These are phyloP conservation scores for Hemithea aestivaria DNA, from an alignment of 2,888 invertebrate genomes.

Conservation along the genomic window DNA sequence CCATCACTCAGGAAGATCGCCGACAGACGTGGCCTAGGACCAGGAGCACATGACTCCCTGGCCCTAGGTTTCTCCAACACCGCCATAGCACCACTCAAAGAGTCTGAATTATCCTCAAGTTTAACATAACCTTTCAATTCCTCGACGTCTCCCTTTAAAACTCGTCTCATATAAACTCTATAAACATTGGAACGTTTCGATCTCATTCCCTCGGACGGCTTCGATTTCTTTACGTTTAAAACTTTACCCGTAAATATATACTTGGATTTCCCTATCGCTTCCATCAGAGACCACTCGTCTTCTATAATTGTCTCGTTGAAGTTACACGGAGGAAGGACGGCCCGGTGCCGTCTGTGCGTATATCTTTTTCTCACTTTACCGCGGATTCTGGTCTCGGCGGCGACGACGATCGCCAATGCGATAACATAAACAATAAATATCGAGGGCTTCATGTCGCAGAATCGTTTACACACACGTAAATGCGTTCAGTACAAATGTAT, in stretches of 20 bases:
- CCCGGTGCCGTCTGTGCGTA: conserved; percentile 64
- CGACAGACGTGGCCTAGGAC: conserved; percentile 66
- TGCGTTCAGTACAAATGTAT: conserved; percentile 59
- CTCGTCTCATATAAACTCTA: conserved; percentile 64
- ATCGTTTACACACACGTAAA: conserved; percentile 59
- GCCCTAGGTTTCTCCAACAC: conserved; percentile 57
- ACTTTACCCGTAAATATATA: conserved; percentile 77
- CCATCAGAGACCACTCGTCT: conserved; percentile 73
- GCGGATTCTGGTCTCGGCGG: conserved; percentile 66
- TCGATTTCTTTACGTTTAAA: conserved; percentile 64
- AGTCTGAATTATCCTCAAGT: conserved; percentile 49
- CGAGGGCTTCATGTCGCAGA: conserved; percentile 61
- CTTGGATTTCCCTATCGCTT: conserved; percentile 70
- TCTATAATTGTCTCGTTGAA: conserved; percentile 75
- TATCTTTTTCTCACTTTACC: conserved; percentile 73
- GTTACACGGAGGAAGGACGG: conserved; percentile 63
- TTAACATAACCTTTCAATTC: conserved; percentile 60
- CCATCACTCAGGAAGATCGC: conserved; percentile 71
- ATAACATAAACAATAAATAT: conserved; percentile 69
- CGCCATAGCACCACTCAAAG: conserved; percentile 62
- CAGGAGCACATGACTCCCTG: conserved; percentile 61
- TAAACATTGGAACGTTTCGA: conserved; percentile 66
- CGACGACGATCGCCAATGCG: conserved; percentile 60
- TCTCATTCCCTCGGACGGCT: conserved; percentile 42
- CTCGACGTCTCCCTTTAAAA: conserved; percentile 67